These are phyloP conservation scores for Scaptodrosophila lebanonensis DNA, from an alignment of 1,140 invertebrate genomes.

Conservation along the genomic window DNA sequence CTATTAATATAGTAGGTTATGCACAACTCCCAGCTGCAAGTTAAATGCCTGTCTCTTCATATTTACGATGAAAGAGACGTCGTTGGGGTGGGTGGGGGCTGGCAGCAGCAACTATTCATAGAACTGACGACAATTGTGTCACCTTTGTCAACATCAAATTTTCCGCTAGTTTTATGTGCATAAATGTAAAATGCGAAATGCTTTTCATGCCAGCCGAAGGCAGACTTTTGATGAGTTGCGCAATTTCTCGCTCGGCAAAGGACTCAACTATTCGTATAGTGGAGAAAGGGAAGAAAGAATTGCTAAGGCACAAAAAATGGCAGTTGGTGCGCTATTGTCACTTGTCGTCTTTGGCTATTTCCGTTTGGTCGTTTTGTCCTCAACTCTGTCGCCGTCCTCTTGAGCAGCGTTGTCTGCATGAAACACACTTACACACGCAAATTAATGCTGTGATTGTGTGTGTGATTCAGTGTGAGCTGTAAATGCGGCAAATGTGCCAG, in stretches of 20 bases:
- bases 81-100: not conserved
- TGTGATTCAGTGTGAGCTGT: constrained; percentile 35
- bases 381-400: no score
- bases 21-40: constrained; percentile 1
- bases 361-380: constrained; percentile 40
- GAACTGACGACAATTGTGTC: constrained; percentile 58
- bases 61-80: not conserved
- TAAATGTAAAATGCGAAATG: constrained; percentile 61
- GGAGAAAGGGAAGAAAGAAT: constrained; percentile 2
- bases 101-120: constrained; percentile 6
- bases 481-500: constrained; percentile 55
- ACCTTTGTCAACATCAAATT: constrained; percentile 64
- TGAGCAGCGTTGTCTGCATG: no score
- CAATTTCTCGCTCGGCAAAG: constrained; percentile 39
- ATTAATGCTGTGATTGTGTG: constrained; percentile 48
- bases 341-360: constrained; percentile 46
- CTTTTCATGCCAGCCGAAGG: constrained; percentile 21
- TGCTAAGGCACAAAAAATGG: constrained; percentile 24
- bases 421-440: constrained; percentile 2
- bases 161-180: constrained; percentile 69
- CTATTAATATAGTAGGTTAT: constrained; percentile 1
- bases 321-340: constrained; percentile 45
- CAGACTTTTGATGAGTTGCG: constrained; percentile 67
- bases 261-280: constrained; percentile 1
- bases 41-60: constrained; percentile 13